Conservation (phyloP, 35 echinoderm and acorn worm species). For the Heliocidaris tuberculata region DNA sequence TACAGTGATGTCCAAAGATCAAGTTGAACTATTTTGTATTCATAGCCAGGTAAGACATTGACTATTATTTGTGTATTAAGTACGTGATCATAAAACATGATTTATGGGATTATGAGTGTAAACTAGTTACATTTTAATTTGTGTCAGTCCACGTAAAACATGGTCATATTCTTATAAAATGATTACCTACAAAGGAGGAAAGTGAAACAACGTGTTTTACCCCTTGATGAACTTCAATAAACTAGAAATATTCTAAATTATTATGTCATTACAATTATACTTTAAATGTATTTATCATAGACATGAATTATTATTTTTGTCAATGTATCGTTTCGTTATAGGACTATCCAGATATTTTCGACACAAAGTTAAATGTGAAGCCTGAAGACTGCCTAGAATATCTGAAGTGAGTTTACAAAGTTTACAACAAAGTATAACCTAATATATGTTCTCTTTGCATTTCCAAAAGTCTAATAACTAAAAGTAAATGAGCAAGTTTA, state of each 20-base stretch:
- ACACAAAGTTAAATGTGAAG: constrained; percentile 85
- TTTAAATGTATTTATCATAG: too few species aligned
- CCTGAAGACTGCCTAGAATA: constrained; percentile 89
- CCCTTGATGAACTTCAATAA: too few species aligned
- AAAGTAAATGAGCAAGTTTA: too few species aligned
- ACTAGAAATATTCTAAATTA: too few species aligned
- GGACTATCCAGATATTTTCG: constrained; percentile 86
- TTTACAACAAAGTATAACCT: too few species aligned
- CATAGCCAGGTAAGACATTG: constrained; percentile 69
- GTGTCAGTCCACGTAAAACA: neutral
- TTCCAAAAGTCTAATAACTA: too few species aligned
- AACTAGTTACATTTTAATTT: neutral
- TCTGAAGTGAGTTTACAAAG: constrained; percentile 60
- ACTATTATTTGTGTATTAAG: neutral
- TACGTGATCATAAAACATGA: neutral
- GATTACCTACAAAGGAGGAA: too few species aligned
- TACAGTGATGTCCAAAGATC: constrained; percentile 93
- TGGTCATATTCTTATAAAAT: too few species aligned
- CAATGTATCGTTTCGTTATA: constrained; percentile 15
- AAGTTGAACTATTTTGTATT: constrained; percentile 85
- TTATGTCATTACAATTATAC: too few species aligned
- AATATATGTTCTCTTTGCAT: too few species aligned
- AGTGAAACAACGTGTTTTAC: too few species aligned
- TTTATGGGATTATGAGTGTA: neutral
- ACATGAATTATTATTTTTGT: neutral